These are phyloP conservation scores for Zhuqinia jingwanae DNA, from an alignment of 2,888 invertebrate genomes.

Conservation along the genomic window DNA sequence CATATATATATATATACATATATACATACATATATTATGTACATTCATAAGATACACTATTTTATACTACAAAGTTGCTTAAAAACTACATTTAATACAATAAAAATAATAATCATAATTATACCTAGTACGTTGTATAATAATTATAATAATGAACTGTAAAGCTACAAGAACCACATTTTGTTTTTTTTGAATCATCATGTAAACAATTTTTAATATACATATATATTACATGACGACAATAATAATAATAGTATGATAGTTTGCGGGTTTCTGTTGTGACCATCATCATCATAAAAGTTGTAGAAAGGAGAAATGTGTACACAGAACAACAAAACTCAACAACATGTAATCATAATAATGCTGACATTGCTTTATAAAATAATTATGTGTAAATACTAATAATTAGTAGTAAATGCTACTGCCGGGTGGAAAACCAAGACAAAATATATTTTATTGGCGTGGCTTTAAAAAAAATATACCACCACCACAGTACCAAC, in stretches of 20 bases:
- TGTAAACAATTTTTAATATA: not conserved
- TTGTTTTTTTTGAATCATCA: conserved; percentile 16
- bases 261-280: not conserved
- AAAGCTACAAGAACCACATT: conserved; percentile 62
- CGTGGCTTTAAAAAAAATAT: too few species aligned
- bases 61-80: conserved; percentile 12
- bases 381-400: conserved; percentile 28
- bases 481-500: too few species aligned
- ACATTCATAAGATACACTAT: not conserved
- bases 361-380: not conserved
- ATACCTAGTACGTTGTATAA: conserved; percentile 8
- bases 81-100: conserved; percentile 17
- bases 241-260: not conserved
- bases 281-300: conserved; percentile 45
- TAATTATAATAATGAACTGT: conserved; percentile 37
- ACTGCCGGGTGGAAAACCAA: conserved; percentile 44
- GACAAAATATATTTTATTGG: conserved; percentile 32
- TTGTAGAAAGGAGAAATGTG: conserved; percentile 44
- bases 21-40: not conserved
- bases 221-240: not conserved
- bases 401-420: conserved; percentile 62
- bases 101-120: conserved; percentile 28
- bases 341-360: not conserved
- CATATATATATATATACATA: too few species aligned
- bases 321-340: not conserved